These are phyloP conservation scores for Melanchra persicariae DNA, from an alignment of 2,888 invertebrate genomes.

Conservation along the genomic window DNA sequence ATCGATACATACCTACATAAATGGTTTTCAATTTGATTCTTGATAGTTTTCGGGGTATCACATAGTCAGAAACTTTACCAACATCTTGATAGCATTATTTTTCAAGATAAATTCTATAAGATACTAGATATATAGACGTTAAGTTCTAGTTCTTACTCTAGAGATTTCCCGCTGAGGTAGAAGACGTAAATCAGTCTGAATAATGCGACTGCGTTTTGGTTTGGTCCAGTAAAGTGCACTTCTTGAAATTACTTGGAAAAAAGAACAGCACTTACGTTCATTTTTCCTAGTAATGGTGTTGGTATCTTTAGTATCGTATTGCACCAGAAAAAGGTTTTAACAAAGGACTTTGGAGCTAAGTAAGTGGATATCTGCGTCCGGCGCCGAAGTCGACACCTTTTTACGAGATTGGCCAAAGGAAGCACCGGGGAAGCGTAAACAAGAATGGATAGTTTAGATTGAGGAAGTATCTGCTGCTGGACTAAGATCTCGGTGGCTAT, in stretches of 20 bases:
- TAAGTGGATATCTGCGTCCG: slow-evolving; percentile 55
- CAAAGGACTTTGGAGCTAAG: slow-evolving; percentile 50
- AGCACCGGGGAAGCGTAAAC: slow-evolving; percentile 17
- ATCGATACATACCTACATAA: too few relatives aligned
- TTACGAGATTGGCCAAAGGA: slow-evolving; percentile 50
- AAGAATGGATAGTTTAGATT: slow-evolving; percentile 28
- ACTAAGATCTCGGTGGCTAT: neutral
- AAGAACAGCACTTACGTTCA: slow-evolving; percentile 11
- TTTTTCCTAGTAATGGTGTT: slow-evolving; percentile 42
- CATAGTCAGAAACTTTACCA: neutral
- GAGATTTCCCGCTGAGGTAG: slow-evolving; percentile 62
- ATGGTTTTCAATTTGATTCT: neutral
- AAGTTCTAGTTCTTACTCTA: slow-evolving; percentile 26
- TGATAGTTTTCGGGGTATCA: neutral
- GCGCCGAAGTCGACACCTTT: slow-evolving; percentile 49
- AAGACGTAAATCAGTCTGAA: slow-evolving; percentile 75
- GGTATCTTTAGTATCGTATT: slow-evolving; percentile 37
- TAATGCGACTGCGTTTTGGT: slow-evolving; percentile 71
- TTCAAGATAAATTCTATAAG: slow-evolving; percentile 30
- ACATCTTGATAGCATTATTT: neutral
- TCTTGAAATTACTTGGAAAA: slow-evolving; percentile 70
- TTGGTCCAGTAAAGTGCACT: slow-evolving; percentile 73
- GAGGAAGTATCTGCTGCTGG: slow-evolving; percentile 15
- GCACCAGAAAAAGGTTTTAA: slow-evolving; percentile 49
- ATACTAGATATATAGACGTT: slow-evolving; percentile 24